These are phyloP conservation scores for Malurus cyaneus DNA, from an alignment of 2,113 vertebrate genomes.

Conservation along the genomic window DNA sequence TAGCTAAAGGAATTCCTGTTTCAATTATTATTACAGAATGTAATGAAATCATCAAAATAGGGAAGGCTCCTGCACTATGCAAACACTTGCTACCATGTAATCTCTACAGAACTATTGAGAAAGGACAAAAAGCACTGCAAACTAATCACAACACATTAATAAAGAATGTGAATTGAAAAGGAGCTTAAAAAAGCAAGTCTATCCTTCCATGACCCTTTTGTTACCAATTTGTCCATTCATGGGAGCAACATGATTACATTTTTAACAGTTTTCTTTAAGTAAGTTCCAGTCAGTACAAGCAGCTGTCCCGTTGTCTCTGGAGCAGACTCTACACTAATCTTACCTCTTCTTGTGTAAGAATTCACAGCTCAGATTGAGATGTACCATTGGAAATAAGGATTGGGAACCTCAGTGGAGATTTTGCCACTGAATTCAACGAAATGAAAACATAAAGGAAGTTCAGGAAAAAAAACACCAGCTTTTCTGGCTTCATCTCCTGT, in stretches of 20 bases:
- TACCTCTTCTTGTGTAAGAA: background rate
- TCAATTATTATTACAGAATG: background rate
- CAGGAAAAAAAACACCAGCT: background rate
- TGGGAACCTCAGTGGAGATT: background rate
- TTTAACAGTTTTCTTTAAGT: background rate
- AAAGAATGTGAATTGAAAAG: background rate
- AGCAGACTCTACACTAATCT: background rate
- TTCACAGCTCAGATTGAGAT: background rate
- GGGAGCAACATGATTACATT: background rate
- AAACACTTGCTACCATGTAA: background rate
- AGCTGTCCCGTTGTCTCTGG: background rate
- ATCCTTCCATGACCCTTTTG: background rate
- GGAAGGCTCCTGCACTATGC: background rate
- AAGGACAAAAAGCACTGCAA: background rate
- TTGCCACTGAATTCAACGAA: background rate
- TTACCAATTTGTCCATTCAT: background rate
- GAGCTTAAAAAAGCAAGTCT: background rate
- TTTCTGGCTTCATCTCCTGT: background rate
- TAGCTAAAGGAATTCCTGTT: background rate
- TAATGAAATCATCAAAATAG: background rate
- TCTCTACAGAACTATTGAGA: background rate
- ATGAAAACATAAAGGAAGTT: background rate
- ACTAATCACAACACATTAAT: background rate
- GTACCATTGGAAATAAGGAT: background rate
- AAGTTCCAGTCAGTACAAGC: background rate